A percentile compares a stretch with the other conserved stretches of the same genome.
Evolutionary conservation across 30 jellyfish, hydroid and myxozoan species (phyloP).

Genomic region (Aurelia sp.): DNA sequence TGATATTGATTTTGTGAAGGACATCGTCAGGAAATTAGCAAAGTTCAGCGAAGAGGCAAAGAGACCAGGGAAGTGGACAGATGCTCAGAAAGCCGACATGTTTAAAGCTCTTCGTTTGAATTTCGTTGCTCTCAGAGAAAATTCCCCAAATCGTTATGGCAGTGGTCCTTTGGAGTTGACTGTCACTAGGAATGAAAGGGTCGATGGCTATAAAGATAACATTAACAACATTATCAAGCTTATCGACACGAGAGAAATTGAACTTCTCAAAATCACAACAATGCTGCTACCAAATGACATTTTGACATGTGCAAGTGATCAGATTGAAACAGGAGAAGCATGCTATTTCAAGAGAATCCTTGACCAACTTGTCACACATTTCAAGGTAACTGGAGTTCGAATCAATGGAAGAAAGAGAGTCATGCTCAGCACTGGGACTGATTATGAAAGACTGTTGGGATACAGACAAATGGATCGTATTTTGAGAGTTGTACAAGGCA

Average conservation of each 20-base stretch:
- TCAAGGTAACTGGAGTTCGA: constrained; percentile 21
- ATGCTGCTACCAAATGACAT: constrained; percentile 31
- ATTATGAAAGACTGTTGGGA: constrained; percentile 26
- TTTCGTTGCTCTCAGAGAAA: not conserved
- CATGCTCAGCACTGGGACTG: constrained; percentile 32
- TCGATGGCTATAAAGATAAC: constrained; percentile 18
- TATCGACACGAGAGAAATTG: constrained; percentile 2
- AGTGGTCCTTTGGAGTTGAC: not conserved
- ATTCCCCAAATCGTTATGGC: not conserved
- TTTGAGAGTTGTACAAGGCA: constrained; percentile 21
- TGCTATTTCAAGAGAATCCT: constrained; percentile 33
- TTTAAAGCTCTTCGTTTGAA: not conserved
- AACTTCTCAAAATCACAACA: not conserved
- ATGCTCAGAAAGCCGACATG: not conserved
- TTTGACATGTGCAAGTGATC: constrained; percentile 13
- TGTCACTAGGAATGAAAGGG: not conserved
- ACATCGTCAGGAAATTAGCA: not conserved
- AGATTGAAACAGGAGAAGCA: constrained; percentile 1
- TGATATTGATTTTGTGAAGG: not conserved
- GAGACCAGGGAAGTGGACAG: not conserved
- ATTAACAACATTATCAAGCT: constrained; percentile 9
- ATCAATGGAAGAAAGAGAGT: constrained; percentile 18
- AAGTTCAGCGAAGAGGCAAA: not conserved
- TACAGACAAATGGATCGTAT: constrained; percentile 32
- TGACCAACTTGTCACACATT: constrained; percentile 34